These are phyloP conservation scores for Polylopha cassiicola DNA, from an alignment of 2,888 invertebrate genomes.

Conservation along the genomic window DNA sequence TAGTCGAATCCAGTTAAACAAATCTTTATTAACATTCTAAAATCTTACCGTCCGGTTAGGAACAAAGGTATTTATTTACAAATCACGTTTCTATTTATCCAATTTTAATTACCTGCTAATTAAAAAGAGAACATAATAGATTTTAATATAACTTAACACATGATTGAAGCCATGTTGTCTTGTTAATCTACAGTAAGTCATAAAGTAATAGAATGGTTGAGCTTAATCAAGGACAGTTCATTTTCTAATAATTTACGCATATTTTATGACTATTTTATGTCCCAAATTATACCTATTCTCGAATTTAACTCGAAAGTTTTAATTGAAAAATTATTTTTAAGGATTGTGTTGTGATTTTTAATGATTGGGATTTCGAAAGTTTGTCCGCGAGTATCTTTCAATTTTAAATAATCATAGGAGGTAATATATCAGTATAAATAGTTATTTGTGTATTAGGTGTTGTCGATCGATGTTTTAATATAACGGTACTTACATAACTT, in stretches of 20 bases:
- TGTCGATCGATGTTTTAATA: slow-evolving; percentile 58
- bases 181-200: not conserved
- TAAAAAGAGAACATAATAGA: slow-evolving; percentile 10
- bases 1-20: slow-evolving; percentile 20
- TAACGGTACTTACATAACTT: slow-evolving; percentile 39
- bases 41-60: slow-evolving; percentile 52
- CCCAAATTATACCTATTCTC: slow-evolving; percentile 18
- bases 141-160: slow-evolving; percentile 27
- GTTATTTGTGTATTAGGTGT: slow-evolving; percentile 53
- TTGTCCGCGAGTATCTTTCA: slow-evolving; percentile 9
- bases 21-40: slow-evolving; percentile 32
- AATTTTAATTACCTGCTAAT: slow-evolving; percentile 16
- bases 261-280: slow-evolving; percentile 11
- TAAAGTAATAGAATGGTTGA: slow-evolving; percentile 18
- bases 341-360: slow-evolving; percentile 19
- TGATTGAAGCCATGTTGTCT: slow-evolving; percentile 34
- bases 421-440: slow-evolving; percentile 43
- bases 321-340: slow-evolving; percentile 20
- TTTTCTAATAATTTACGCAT: slow-evolving; percentile 7
- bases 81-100: slow-evolving; percentile 16
- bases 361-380: slow-evolving; percentile 10
- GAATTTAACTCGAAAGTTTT: slow-evolving; percentile 22
- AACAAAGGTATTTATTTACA: slow-evolving; percentile 26
- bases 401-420: slow-evolving; percentile 17
- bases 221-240: slow-evolving; percentile 35